Conservation (phyloP, 1,140 invertebrate genomes). For the Proctacanthus coquilletti region DNA sequence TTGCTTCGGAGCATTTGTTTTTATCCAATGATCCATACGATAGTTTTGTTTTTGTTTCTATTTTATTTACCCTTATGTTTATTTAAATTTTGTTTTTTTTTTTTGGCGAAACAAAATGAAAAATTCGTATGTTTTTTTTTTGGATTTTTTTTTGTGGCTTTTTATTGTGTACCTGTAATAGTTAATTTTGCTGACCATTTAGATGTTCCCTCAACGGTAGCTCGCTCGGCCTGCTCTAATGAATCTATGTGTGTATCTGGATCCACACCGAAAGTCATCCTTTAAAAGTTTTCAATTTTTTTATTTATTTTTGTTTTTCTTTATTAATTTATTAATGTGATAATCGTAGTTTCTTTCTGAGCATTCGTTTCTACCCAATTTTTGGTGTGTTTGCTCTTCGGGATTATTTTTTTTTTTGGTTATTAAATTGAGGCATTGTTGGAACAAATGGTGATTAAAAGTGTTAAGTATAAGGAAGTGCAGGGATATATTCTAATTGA, state of each 20-base stretch:
- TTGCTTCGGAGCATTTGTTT: too few relatives aligned
- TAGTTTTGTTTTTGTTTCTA: too few relatives aligned
- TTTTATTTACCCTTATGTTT: too few relatives aligned
- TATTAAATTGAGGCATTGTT: neutral
- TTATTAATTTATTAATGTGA: neutral
- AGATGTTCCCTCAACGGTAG: constrained; percentile 97
- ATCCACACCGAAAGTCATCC: constrained; percentile 93
- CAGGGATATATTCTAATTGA: too few relatives aligned
- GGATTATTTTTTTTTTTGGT: neutral
- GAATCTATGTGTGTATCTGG: constrained; percentile 98
- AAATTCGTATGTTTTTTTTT: too few relatives aligned
- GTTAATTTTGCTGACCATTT: constrained; percentile 99
- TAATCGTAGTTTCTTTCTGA: too few relatives aligned
- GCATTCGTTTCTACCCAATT: neutral
- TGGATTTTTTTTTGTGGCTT: too few relatives aligned
- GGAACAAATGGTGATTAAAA: neutral
- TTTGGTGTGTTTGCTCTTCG: neutral
- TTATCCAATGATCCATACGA: too few relatives aligned
- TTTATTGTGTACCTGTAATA: constrained; percentile 69
- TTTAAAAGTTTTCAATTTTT: constrained; percentile 25
- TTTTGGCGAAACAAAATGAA: too few relatives aligned
- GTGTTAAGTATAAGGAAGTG: too few relatives aligned
- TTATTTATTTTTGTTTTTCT: constrained; percentile 3
- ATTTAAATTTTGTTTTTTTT: too few relatives aligned
- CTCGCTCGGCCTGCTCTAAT: constrained; percentile 91